Conservation (phyloP, 37 sponge, comb jelly and placozoan species). For the Chondrilla cf. caribensis region DNA sequence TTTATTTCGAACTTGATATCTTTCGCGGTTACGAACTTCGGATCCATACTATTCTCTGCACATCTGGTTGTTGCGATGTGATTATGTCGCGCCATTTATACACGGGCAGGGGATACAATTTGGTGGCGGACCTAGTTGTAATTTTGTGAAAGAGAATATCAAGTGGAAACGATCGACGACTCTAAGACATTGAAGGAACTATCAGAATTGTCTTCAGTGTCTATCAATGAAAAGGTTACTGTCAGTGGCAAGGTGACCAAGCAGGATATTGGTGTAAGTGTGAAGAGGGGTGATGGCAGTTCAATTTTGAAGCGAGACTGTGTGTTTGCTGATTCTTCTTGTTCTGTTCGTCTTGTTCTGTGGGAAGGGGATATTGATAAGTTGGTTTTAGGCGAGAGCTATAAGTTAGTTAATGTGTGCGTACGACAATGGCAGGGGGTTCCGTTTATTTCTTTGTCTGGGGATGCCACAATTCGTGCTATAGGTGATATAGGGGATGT, state of each 20-base stretch:
- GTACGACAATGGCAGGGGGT: not conserved
- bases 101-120: too few species aligned
- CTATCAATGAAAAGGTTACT: not conserved
- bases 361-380: not conserved
- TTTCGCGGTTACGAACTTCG: too few species aligned
- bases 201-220: not conserved
- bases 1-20: too few species aligned
- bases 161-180: too few species aligned
- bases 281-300: not conserved
- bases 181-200: not conserved
- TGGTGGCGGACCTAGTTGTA: too few species aligned
- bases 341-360: not conserved
- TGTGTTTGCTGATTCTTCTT: not conserved
- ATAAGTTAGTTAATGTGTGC: not conserved
- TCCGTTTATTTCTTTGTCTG: not conserved
- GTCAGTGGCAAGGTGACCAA: not conserved
- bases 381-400: not conserved
- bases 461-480: not conserved
- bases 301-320: not conserved
- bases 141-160: too few species aligned
- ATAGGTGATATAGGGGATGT: slow-evolving; percentile 1
- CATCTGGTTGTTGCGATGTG: too few species aligned
- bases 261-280: not conserved
- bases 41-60: too few species aligned
- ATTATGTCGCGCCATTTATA: too few species aligned